Evolutionary conservation across 1,140 invertebrate species (phyloP).

Genomic region (Nasonia vitripennis): DNA sequence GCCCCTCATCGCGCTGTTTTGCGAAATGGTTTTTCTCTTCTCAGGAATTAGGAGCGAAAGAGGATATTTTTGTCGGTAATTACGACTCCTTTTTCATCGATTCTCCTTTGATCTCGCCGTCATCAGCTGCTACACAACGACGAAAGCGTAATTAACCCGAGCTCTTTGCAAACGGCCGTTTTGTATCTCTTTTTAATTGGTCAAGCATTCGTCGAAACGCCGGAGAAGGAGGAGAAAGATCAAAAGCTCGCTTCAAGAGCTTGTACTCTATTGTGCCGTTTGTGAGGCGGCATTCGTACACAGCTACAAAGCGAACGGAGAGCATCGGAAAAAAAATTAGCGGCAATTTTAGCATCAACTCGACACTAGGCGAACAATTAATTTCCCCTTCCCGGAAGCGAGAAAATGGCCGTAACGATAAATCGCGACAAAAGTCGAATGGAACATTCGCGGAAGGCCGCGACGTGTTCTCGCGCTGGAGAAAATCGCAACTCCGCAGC

Average conservation of each 20-base stretch:
- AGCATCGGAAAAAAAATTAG: too few relatives aligned
- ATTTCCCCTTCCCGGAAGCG: too few relatives aligned
- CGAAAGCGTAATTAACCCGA: constrained; percentile 3
- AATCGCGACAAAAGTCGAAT: too few relatives aligned
- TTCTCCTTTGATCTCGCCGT: neutral
- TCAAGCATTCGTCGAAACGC: constrained; percentile 14
- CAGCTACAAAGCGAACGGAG: too few relatives aligned
- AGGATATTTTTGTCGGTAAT: neutral
- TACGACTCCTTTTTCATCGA: neutral
- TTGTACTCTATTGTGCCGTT: constrained; percentile 21
- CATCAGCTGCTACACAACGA: neutral
- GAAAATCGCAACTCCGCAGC: neutral
- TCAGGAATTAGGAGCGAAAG: neutral
- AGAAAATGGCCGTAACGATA: too few relatives aligned
- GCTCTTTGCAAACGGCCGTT: neutral
- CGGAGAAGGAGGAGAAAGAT: neutral
- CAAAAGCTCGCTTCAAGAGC: constrained; percentile 23
- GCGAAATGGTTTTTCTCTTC: neutral
- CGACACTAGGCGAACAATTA: too few relatives aligned
- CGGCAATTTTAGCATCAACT: too few relatives aligned
- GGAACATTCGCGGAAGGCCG: too few relatives aligned
- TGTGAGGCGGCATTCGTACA: too few relatives aligned
- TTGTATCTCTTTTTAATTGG: constrained; percentile 33
- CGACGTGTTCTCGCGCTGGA: neutral
- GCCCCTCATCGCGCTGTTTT: neutral